A percentile compares a stretch with the other conserved stretches of the same genome.
These are phyloP conservation scores for Aricia agestis DNA, from an alignment of 1,140 invertebrate genomes.

Conservation along the genomic window DNA sequence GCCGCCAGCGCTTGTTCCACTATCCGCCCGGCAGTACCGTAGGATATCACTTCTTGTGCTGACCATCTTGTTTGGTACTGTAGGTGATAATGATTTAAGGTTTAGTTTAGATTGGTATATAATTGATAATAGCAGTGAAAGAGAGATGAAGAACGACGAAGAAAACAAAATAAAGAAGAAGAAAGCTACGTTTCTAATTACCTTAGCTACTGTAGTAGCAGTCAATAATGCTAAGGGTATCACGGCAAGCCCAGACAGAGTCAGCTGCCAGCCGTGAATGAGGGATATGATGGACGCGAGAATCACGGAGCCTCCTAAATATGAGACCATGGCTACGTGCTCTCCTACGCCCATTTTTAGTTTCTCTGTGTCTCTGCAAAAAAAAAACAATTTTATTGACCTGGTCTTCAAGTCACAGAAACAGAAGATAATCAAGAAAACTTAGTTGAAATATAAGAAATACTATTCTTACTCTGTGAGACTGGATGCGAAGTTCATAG, in stretches of 20 bases:
- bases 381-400: background rate
- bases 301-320: slow-evolving; percentile 81
- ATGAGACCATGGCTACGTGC: slow-evolving; percentile 88
- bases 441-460: no score
- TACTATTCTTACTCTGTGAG: slow-evolving; percentile 85
- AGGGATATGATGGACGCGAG: slow-evolving; percentile 83
- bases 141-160: background rate
- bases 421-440: no score
- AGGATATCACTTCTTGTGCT: slow-evolving; percentile 81
- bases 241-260: slow-evolving; percentile 80
- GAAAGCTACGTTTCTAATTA: slow-evolving; percentile 26
- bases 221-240: slow-evolving; percentile 56
- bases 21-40: slow-evolving; percentile 84
- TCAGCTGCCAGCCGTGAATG: slow-evolving; percentile 87
- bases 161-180: background rate
- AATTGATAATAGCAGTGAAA: background rate
- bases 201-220: slow-evolving; percentile 59
- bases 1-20: slow-evolving; percentile 87
- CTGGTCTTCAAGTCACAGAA: no score
- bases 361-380: slow-evolving; percentile 88
- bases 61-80: slow-evolving; percentile 80
- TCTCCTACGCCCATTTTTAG: slow-evolving; percentile 92
- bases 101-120: background rate
- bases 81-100: slow-evolving; percentile 19
- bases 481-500: slow-evolving; percentile 91